Conservation (phyloP, 2,797 vertebrate genomes). For the Rhabdomys pumilio region DNA sequence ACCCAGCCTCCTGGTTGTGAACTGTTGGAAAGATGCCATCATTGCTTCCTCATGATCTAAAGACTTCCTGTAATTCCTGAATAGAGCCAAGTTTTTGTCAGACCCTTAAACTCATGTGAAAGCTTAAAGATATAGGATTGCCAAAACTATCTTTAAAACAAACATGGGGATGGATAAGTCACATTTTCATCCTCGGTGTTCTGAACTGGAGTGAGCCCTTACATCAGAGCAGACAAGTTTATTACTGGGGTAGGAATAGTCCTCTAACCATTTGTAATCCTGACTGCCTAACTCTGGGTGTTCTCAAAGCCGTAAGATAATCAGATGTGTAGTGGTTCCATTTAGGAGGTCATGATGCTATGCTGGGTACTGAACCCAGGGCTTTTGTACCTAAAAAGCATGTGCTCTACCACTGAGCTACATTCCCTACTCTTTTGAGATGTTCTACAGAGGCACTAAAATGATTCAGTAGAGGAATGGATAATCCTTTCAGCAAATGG, state of each 20-base stretch:
- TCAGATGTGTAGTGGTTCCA: not conserved
- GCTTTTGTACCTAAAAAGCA: not conserved
- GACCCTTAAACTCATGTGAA: conserved; percentile 27
- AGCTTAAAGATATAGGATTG: not conserved
- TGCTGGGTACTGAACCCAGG: not conserved
- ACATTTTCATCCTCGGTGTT: not conserved
- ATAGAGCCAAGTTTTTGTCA: not conserved
- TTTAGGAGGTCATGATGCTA: not conserved
- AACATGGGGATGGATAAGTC: not conserved
- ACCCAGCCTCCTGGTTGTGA: not conserved
- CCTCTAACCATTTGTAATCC: not conserved
- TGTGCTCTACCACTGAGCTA: not conserved
- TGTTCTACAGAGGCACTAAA: not conserved
- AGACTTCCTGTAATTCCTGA: not conserved
- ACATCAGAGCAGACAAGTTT: not conserved
- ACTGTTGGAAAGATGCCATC: not conserved
- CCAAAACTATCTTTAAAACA: not conserved
- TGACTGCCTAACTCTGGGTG: too few species aligned
- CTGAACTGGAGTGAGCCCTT: not conserved
- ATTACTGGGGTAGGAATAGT: not conserved
- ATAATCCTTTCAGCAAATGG: not conserved
- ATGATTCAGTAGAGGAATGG: not conserved
- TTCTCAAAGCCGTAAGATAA: not conserved
- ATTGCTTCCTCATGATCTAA: not conserved
- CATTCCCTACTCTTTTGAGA: not conserved